Evolutionary conservation across 2,797 vertebrate genomes (phyloP), one percentile per base, ranked within the genome.

Genomic region (Apodemus agrarius): DNA sequence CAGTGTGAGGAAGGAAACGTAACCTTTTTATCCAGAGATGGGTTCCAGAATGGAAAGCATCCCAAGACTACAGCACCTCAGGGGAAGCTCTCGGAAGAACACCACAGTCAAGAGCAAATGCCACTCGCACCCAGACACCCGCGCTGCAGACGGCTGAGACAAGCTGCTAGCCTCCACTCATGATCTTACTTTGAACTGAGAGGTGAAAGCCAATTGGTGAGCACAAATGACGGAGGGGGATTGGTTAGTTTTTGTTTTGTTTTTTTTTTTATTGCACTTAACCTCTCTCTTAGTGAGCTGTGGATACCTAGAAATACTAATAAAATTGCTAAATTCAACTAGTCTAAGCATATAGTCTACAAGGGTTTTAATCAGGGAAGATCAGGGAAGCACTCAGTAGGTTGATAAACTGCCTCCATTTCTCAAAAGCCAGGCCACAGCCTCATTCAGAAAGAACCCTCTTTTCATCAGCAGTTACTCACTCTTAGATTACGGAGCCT

Each of bases 391-490:
- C 43, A 11, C 43, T 79, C 14, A 78, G 21, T 22, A 91, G 2
- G 37, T 16, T 92, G 34, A 95, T 80, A 92, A 96, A 46, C 86
- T 69, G 88, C 69, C 40, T 85, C 40, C 52, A n/a, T 3, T 63
- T 96, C 79, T 72, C 52, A 96, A 95, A 96, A 91, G 84, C 40
- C 80, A 96, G 40, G 79, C 24, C 54, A 91, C 6, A 78, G 86
- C n/a, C 54, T 96, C 31, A 67, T 24, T n/a, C 1, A 93, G 57
- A 3, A 3, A 95, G 14, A 94, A 93, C 74, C 46, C 43, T 86
- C 74, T 93, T 80, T 96, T 90, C 78, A 69, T 43, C 69, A 95
- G 89, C n/a, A 94, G 85, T 93, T 90, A 95, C 59, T 67, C 91
- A 97, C 69, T 94, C 26, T 83, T 49, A 57, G 75, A 92, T 97